phyloP scores from a whole-genome alignment of 2,888 invertebrate species.

The Mantis religiosa region DNA sequence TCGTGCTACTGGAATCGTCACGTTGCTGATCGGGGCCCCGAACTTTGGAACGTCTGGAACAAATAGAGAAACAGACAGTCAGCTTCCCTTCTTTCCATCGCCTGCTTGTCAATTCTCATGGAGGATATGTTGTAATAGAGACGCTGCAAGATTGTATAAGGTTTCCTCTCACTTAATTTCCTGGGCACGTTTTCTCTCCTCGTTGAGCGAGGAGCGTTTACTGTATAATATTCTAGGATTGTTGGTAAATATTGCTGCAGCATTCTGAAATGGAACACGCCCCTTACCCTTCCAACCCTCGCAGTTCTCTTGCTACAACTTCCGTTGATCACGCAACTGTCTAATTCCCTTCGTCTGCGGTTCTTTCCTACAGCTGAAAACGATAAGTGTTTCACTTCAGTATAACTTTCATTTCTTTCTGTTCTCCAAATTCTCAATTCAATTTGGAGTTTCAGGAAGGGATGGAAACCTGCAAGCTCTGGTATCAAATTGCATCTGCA shows the following conservation, averaged over 20 bases:
- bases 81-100: too few species aligned
- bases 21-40: constrained; percentile 75
- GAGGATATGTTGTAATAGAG: too few species aligned
- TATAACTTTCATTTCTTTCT: not conserved
- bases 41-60: constrained; percentile 73
- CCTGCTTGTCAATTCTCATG: too few species aligned
- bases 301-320: not conserved
- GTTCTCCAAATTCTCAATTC: not conserved
- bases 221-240: not conserved
- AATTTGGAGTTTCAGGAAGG: not conserved
- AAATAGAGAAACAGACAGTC: constrained; percentile 31
- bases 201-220: not conserved
- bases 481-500: too few species aligned
- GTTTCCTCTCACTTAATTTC: not conserved
- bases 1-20: constrained; percentile 77
- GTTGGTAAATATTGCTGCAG: not conserved
- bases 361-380: not conserved
- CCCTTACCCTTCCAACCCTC: not conserved
- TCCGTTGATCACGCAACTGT: not conserved
- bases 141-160: too few species aligned
- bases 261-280: not conserved
- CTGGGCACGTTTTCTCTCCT: not conserved
- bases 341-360: not conserved
- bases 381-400: not conserved
- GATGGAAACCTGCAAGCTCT: not conserved